Evolutionary conservation across 2,113 vertebrate genomes (phyloP).

Genomic region (Glareola pratincola): DNA sequence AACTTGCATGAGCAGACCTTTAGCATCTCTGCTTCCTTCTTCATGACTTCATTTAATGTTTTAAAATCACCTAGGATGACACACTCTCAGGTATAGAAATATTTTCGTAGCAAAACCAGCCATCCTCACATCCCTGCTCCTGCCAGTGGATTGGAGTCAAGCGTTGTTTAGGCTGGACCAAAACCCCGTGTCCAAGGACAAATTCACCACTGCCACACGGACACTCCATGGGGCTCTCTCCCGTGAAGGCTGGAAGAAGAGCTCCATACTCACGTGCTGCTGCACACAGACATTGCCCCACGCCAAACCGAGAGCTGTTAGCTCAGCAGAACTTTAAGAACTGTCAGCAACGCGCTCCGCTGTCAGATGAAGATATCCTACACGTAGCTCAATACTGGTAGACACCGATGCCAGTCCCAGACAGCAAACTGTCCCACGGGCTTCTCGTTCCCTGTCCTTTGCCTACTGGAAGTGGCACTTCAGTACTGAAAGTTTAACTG

Average conservation of each 20-base stretch:
- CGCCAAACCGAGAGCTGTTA: background rate
- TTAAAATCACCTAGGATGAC: background rate
- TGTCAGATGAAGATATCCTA: background rate
- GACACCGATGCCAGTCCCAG: background rate
- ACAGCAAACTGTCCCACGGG: background rate
- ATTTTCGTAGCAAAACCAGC: background rate
- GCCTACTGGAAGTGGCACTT: background rate
- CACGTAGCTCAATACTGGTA: rapidly evolving
- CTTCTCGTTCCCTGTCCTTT: background rate
- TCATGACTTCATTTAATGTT: background rate
- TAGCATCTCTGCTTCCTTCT: background rate
- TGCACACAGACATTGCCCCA: background rate
- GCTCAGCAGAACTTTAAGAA: rapidly evolving
- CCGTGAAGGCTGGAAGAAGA: background rate
- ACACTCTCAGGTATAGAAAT: background rate
- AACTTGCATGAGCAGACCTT: background rate
- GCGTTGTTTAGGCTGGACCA: background rate
- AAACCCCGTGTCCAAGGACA: background rate
- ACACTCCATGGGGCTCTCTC: rapidly evolving
- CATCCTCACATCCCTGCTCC: background rate
- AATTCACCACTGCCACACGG: background rate
- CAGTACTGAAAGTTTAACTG: background rate
- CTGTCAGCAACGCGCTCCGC: rapidly evolving
- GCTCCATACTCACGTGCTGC: background rate
- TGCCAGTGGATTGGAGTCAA: background rate